phyloP scores from a whole-genome alignment of 2,888 invertebrate genomes.

The Chrysina gloriosa region DNA sequence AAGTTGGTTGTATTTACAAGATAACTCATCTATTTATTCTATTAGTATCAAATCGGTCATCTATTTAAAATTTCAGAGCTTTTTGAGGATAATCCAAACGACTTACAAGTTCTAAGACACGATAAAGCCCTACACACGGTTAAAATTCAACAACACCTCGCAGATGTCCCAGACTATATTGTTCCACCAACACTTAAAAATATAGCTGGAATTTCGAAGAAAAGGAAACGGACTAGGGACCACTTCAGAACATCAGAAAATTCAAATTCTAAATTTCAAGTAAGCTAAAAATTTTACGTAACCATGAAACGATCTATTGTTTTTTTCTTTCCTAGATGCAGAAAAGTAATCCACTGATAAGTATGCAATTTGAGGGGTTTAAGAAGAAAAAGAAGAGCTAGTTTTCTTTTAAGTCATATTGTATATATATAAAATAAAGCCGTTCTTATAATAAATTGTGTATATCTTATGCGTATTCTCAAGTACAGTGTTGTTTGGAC shows the following conservation, averaged over 20 bases:
- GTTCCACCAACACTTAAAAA: conserved; percentile 82
- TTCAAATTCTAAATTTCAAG: conserved; percentile 54
- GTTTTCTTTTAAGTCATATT: conserved; percentile 8
- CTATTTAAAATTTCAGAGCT: conserved; percentile 77
- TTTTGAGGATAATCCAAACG: conserved; percentile 91
- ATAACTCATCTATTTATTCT: background rate
- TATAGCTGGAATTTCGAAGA: conserved; percentile 67
- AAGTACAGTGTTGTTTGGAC: too few species aligned
- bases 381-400: conserved; percentile 64
- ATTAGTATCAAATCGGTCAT: background rate
- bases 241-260: conserved; percentile 52
- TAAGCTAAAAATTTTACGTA: conserved; percentile 40
- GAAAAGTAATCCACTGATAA: conserved; percentile 75
- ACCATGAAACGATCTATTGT: background rate
- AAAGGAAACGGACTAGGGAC: conserved; percentile 55
- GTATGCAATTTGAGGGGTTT: conserved; percentile 72
- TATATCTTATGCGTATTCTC: too few species aligned
- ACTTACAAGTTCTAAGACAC: conserved; percentile 85
- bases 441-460: conserved; percentile 11
- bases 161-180: conserved; percentile 94
- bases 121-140: conserved; percentile 90
- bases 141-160: conserved; percentile 83
- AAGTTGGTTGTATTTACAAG: background rate
- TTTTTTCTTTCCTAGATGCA: conserved; percentile 68
- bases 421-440: background rate